phyloP scores from a whole-genome alignment of 2,113 vertebrate genomes.

The Embiotoca jacksoni region DNA sequence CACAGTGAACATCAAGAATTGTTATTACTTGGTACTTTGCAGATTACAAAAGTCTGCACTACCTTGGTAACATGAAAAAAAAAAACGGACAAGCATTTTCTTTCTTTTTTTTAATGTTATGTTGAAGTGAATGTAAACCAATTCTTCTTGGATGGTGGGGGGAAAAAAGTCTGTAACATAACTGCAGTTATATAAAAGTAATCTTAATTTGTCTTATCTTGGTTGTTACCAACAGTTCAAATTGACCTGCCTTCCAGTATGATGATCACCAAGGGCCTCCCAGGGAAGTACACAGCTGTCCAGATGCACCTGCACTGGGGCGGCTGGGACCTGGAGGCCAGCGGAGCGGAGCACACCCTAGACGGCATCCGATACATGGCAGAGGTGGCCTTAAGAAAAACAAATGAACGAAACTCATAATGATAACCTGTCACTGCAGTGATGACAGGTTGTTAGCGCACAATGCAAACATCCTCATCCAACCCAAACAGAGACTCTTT shows the following conservation, averaged over 20 bases:
- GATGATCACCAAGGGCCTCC: constrained; percentile 84
- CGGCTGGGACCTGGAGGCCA: constrained; percentile 85
- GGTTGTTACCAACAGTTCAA: constrained; percentile 83
- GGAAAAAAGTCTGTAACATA: not conserved
- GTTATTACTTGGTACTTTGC: too few species aligned
- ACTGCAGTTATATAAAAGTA: constrained; percentile 3
- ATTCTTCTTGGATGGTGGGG: too few species aligned
- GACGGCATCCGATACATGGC: constrained; percentile 89
- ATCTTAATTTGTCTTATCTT: constrained; percentile 18
- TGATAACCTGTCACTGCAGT: too few species aligned
- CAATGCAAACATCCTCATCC: not conserved
- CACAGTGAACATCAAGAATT: too few species aligned
- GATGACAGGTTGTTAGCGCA: not conserved
- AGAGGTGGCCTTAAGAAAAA: constrained; percentile 84
- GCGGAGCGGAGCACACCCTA: constrained; percentile 92
- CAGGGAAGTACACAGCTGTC: constrained; percentile 81
- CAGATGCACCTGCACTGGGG: constrained; percentile 98
- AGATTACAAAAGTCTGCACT: too few species aligned
- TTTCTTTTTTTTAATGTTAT: too few species aligned
- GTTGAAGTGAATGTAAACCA: too few species aligned
- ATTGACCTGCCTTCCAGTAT: constrained; percentile 88
- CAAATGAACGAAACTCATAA: not conserved
- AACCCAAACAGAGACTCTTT: not conserved
- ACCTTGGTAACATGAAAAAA: too few species aligned
- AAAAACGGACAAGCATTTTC: too few species aligned